These are phyloP conservation scores for Hapalemur alaotrensis DNA, from an alignment of 2,797 vertebrate species.

Conservation along the genomic window DNA sequence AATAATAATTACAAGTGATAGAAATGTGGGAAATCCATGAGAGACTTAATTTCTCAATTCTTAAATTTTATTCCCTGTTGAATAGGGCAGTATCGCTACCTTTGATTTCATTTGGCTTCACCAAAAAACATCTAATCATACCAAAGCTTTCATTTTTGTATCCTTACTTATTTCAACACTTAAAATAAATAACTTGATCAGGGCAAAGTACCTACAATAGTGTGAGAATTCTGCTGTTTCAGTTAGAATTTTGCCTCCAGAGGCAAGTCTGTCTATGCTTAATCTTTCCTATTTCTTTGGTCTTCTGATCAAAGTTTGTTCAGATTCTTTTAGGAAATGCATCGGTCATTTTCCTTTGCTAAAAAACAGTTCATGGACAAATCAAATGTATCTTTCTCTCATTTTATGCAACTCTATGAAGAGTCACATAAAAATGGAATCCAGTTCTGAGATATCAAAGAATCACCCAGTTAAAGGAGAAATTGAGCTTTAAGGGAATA, in stretches of 20 bases:
- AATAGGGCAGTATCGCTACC: not conserved
- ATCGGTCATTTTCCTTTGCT: slow-evolving; percentile 28
- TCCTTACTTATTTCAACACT: not conserved
- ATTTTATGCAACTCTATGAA: not conserved
- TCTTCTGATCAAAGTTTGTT: slow-evolving; percentile 51
- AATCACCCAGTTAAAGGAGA: slow-evolving; percentile 46
- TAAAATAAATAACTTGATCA: slow-evolving; percentile 9
- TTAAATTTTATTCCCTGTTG: not conserved
- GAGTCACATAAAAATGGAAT: slow-evolving; percentile 46
- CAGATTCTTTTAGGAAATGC: not conserved
- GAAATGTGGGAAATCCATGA: not conserved
- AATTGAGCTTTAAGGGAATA: slow-evolving; percentile 40
- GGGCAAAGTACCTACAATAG: not conserved
- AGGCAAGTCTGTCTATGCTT: not conserved
- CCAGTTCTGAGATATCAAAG: slow-evolving; percentile 39
- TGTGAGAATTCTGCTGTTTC: slow-evolving; percentile 24
- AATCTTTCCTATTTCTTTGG: slow-evolving; percentile 50
- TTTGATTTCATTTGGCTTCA: not conserved
- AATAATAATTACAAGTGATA: not conserved
- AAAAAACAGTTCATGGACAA: not conserved
- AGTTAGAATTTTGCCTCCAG: slow-evolving; percentile 13
- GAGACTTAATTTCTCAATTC: not conserved
- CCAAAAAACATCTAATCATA: not conserved
- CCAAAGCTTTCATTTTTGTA: not conserved
- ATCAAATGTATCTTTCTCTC: slow-evolving; percentile 38